These are phyloP conservation scores for Antheraea mylitta DNA, from an alignment of 1,140 invertebrate species.

Conservation along the genomic window DNA sequence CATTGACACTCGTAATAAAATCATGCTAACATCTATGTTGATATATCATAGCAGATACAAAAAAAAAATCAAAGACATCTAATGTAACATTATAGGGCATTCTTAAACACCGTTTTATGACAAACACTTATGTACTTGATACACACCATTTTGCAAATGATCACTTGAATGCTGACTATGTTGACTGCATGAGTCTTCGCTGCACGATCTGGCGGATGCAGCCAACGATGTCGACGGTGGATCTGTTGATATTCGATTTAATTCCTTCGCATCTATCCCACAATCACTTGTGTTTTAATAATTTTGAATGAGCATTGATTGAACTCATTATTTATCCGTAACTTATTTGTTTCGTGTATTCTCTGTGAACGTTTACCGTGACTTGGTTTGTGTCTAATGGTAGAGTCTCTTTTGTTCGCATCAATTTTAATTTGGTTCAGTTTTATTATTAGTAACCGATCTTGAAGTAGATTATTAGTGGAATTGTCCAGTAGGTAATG, in stretches of 20 bases:
- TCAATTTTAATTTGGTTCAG: too few relatives aligned
- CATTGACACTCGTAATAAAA: not conserved
- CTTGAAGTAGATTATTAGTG: too few relatives aligned
- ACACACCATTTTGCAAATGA: slow-evolving; percentile 63
- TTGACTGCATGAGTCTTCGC: slow-evolving; percentile 57
- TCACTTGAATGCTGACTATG: slow-evolving; percentile 54
- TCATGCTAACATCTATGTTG: slow-evolving; percentile 23
- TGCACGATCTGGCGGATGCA: slow-evolving; percentile 54
- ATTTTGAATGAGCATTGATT: not conserved
- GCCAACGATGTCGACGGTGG: slow-evolving; percentile 41
- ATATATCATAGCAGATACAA: slow-evolving; percentile 2
- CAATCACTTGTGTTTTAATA: not conserved
- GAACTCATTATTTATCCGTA: too few relatives aligned
- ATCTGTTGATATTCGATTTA: slow-evolving; percentile 44
- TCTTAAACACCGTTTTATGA: not conserved
- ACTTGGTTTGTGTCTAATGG: too few relatives aligned
- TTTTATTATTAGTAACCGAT: too few relatives aligned
- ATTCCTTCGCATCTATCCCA: not conserved
- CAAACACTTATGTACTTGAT: slow-evolving; percentile 22
- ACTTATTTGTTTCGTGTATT: too few relatives aligned
- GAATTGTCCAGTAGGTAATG: too few relatives aligned
- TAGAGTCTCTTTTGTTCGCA: too few relatives aligned
- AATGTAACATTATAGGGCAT: not conserved
- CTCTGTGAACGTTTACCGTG: too few relatives aligned
- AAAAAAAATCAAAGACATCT: not conserved